Evolutionary conservation across 2,113 vertebrate genomes (phyloP).

Genomic region (Periophthalmodon schlosseri): DNA sequence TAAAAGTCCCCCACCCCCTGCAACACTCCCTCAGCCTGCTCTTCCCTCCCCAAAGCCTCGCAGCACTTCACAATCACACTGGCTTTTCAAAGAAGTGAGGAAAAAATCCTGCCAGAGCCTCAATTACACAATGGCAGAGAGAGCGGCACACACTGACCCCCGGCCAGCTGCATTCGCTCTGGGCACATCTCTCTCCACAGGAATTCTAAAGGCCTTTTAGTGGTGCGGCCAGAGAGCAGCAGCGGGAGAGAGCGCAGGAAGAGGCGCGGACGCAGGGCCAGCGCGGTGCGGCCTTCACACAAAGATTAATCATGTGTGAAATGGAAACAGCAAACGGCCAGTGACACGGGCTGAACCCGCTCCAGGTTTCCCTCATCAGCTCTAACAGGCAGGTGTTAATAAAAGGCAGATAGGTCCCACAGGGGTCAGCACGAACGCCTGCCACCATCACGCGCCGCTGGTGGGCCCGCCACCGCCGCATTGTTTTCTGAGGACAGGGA

Average conservation of each 20-base stretch:
- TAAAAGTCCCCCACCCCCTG: slow-evolving; percentile 78
- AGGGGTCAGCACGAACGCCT: slow-evolving; percentile 85
- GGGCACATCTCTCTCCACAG: slow-evolving; percentile 98
- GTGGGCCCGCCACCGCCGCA: slow-evolving; percentile 67
- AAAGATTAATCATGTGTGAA: slow-evolving; percentile 99
- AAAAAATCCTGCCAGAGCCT: slow-evolving; percentile 94
- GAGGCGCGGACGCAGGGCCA: slow-evolving; percentile 92
- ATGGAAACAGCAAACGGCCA: slow-evolving; percentile 99
- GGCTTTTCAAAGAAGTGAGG: slow-evolving; percentile 78
- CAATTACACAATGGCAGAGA: slow-evolving; percentile 99
- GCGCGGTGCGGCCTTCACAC: slow-evolving; percentile 96
- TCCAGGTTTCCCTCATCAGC: slow-evolving; percentile 98
- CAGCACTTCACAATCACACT: slow-evolving; percentile 83
- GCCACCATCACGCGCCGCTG: slow-evolving; percentile 66
- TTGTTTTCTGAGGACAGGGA: slow-evolving; percentile 72
- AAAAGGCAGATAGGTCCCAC: slow-evolving; percentile 92
- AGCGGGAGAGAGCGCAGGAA: slow-evolving; percentile 95
- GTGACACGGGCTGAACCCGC: slow-evolving; percentile 99
- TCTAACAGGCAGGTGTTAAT: slow-evolving; percentile 99
- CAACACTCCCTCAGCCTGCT: slow-evolving; percentile 76
- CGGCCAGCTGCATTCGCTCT: slow-evolving; percentile 99
- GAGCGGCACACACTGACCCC: slow-evolving; percentile 97
- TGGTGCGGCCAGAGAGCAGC: slow-evolving; percentile 91
- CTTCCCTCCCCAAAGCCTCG: slow-evolving; percentile 76
- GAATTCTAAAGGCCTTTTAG: slow-evolving; percentile 99